Evolutionary conservation across 2,113 vertebrate genomes (phyloP).

Genomic region (Cyrtonyx montezumae): DNA sequence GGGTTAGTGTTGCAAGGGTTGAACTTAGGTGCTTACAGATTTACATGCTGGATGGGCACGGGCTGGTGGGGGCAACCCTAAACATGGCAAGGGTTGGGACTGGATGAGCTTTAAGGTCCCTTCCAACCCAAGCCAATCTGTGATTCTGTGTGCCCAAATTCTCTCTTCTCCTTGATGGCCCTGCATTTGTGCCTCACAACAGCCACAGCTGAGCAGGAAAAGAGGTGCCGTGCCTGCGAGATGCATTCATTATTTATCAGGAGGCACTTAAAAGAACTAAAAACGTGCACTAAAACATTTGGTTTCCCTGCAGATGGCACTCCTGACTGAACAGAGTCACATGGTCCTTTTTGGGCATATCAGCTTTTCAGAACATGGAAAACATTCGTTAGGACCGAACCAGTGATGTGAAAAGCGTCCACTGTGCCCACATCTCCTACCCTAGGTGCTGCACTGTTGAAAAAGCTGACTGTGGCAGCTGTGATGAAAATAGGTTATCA

Average conservation of each 20-base stretch:
- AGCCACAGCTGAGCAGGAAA: neutral
- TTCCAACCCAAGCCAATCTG: neutral
- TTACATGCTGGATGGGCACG: neutral
- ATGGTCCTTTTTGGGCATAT: neutral
- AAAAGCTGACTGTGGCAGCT: neutral
- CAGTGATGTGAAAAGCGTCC: neutral
- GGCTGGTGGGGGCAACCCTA: neutral
- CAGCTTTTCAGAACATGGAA: neutral
- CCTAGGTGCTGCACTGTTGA: neutral
- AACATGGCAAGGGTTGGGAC: neutral
- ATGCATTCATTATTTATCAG: neutral
- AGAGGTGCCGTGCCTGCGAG: neutral
- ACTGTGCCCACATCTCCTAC: neutral
- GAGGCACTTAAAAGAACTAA: neutral
- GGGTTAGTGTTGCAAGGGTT: neutral
- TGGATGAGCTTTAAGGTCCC: neutral
- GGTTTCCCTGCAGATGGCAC: neutral
- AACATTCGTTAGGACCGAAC: neutral
- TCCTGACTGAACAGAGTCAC: neutral
- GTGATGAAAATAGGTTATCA: neutral
- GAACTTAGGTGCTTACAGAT: neutral
- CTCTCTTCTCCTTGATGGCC: neutral
- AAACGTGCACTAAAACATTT: fast-evolving
- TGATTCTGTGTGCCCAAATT: neutral
- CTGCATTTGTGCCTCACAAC: neutral